A percentile compares a stretch with the other conserved stretches of the same genome.
phyloP scores from a whole-genome alignment of 2,797 vertebrate species.

The Margarornis squamiger region DNA sequence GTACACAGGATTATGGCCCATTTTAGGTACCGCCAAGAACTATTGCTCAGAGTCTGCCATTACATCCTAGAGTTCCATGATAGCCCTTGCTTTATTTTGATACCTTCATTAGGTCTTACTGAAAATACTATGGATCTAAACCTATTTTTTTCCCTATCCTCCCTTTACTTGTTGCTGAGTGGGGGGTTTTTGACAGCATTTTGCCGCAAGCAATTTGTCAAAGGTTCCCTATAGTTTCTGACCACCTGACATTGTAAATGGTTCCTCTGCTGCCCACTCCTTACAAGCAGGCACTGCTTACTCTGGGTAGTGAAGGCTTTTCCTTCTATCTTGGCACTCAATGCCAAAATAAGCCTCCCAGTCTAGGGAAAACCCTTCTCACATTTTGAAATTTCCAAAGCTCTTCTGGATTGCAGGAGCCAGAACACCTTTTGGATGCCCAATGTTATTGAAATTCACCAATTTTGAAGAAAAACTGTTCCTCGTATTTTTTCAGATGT shows the following conservation, averaged over 20 bases:
- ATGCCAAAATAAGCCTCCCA: background rate
- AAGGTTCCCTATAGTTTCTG: background rate
- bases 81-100: background rate
- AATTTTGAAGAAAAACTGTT: background rate
- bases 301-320: background rate
- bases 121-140: background rate
- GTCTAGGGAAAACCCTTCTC: background rate
- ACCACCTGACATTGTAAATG: background rate
- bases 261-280: background rate
- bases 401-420: background rate
- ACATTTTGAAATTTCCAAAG: background rate
- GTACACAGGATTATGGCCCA: conserved; percentile 16
- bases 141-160: background rate
- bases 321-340: background rate
- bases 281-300: background rate
- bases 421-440: background rate
- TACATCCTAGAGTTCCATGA: background rate
- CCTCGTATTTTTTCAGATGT: background rate
- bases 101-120: background rate
- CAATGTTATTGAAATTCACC: background rate
- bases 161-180: background rate
- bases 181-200: background rate
- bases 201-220: background rate
- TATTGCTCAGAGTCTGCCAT: background rate
- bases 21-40: conserved; percentile 49